Conservation (phyloP, 2,113 vertebrate species). For the Myotis yumanensis region DNA sequence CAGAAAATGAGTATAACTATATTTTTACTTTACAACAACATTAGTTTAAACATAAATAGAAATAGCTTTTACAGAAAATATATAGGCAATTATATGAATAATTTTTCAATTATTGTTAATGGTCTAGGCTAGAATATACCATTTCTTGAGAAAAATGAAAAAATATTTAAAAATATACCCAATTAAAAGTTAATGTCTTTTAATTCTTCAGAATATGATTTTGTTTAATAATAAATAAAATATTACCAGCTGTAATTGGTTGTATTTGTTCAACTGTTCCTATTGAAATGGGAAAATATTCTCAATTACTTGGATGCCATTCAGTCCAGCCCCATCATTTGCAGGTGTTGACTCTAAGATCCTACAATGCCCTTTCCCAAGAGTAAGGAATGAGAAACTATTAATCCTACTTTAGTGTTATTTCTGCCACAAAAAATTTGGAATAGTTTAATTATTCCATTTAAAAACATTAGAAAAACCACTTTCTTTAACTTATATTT, state of each 20-base stretch:
- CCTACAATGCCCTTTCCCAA: not conserved
- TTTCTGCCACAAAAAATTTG: not conserved
- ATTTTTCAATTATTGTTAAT: not conserved
- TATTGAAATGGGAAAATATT: conserved; percentile 39
- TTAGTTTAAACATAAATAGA: not conserved
- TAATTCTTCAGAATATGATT: not conserved
- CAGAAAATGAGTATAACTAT: not conserved
- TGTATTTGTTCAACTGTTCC: conserved; percentile 40
- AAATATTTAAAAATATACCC: not conserved
- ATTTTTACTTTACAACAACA: not conserved
- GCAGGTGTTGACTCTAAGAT: not conserved
- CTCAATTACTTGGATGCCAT: not conserved
- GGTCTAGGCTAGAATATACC: not conserved
- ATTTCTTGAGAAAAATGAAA: not conserved
- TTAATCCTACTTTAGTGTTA: not conserved
- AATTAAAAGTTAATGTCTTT: conserved; percentile 13
- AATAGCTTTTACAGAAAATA: not conserved
- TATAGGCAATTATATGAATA: not conserved
- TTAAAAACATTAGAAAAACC: not conserved
- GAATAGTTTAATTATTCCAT: not conserved
- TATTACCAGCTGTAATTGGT: conserved; percentile 7
- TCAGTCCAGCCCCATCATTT: not conserved
- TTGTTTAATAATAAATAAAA: conserved; percentile 28
- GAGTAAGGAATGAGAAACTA: not conserved
- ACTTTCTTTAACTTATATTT: not conserved